Evolutionary conservation across 1,140 invertebrate species (phyloP).

Genomic region (Tribolium castaneum): DNA sequence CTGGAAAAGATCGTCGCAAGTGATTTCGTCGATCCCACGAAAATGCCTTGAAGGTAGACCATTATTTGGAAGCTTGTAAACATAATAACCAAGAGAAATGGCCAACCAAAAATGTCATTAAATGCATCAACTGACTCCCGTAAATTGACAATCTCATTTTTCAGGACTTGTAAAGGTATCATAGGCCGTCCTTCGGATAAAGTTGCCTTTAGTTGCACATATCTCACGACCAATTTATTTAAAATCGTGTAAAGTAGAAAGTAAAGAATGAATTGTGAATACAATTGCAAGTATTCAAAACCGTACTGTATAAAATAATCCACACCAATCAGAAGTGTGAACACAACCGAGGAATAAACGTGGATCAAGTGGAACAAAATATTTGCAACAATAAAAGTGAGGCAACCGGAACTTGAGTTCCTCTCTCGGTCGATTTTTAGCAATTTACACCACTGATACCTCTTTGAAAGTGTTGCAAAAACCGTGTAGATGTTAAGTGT

Average conservation of each 20-base stretch:
- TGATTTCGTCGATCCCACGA: background rate
- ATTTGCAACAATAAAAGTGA: background rate
- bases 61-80: background rate
- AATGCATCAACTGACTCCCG: background rate
- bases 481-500: background rate
- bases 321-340: background rate
- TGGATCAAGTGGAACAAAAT: background rate
- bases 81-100: background rate
- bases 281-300: background rate
- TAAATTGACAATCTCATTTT: background rate
- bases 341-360: background rate
- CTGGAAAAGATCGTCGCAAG: background rate
- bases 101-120: slow-evolving; percentile 7
- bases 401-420: background rate
- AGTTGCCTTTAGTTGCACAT: background rate
- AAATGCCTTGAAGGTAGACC: background rate
- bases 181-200: background rate
- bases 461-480: background rate
- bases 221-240: background rate
- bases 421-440: background rate
- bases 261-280: background rate
- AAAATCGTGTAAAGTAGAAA: background rate
- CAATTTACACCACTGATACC: background rate
- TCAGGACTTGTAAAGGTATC: background rate
- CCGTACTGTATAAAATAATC: background rate